phyloP scores from a whole-genome alignment of 2,113 vertebrate species.

The Serilophus lunatus region DNA sequence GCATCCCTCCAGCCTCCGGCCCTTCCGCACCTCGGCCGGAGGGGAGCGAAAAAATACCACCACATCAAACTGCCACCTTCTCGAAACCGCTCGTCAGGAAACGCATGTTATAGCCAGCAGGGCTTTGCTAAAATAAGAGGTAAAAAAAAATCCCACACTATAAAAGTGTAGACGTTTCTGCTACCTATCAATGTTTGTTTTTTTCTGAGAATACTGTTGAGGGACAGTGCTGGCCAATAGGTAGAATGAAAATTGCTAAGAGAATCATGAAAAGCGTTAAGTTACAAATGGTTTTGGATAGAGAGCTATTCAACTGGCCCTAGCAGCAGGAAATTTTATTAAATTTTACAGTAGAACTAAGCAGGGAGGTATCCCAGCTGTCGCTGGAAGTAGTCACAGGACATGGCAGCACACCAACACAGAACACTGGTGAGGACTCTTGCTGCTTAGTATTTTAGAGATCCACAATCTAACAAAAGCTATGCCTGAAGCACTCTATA shows the following conservation, averaged over 20 bases:
- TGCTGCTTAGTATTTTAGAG: background rate
- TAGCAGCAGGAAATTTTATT: background rate
- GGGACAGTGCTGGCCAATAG: background rate
- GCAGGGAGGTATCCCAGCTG: background rate
- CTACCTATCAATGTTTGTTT: background rate
- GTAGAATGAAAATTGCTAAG: background rate
- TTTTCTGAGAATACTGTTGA: background rate
- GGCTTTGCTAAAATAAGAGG: background rate
- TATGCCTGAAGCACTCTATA: background rate
- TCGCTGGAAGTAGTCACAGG: background rate
- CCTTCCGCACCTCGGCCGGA: no score
- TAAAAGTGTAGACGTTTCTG: fast-evolving
- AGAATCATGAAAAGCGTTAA: background rate
- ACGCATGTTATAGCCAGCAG: fast-evolving
- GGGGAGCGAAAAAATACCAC: fast-evolving
- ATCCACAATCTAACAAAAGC: background rate
- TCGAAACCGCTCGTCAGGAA: background rate
- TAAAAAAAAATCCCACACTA: background rate
- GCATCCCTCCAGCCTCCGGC: no score
- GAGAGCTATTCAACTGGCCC: background rate
- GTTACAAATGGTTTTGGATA: fast-evolving
- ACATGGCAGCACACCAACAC: background rate
- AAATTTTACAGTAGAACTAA: background rate
- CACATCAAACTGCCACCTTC: fast-evolving
- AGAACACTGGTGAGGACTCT: background rate